Evolutionary conservation across 2,113 vertebrate genomes (phyloP).

Genomic region (Miniopterus natalensis): DNA sequence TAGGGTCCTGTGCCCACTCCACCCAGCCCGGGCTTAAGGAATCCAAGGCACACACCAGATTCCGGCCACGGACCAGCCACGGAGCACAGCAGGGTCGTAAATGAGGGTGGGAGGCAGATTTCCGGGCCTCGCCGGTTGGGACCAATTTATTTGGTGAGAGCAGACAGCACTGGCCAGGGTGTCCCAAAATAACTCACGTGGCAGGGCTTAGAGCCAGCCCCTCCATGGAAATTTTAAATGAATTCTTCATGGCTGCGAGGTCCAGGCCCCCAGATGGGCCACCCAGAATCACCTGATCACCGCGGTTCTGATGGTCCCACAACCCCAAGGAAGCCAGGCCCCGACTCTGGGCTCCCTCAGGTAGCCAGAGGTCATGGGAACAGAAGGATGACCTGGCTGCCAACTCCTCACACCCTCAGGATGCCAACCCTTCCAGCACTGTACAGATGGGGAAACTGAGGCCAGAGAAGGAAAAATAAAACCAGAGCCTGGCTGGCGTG

Average conservation of each 20-base stretch:
- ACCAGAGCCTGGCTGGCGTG: too few species aligned
- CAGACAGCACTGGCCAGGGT: neutral
- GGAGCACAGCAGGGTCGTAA: neutral
- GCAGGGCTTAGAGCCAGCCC: neutral
- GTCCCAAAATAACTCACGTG: slow-evolving; percentile 66
- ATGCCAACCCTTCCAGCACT: neutral
- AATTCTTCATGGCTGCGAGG: slow-evolving; percentile 34
- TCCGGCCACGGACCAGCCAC: neutral
- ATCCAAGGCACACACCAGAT: fast-evolving
- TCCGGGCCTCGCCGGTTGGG: neutral
- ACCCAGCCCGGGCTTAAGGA: neutral
- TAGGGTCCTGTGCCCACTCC: neutral
- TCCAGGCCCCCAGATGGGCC: neutral
- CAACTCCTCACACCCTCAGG: neutral
- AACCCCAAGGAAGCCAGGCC: neutral
- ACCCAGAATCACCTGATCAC: neutral
- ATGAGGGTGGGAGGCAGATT: fast-evolving
- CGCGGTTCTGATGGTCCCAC: neutral
- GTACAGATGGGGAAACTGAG: neutral
- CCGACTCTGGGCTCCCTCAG: neutral
- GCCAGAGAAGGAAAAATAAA: neutral
- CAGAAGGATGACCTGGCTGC: neutral
- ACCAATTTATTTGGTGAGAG: neutral
- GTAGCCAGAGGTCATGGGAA: too few species aligned
- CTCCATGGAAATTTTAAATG: slow-evolving; percentile 72